These are phyloP conservation scores for Cephonodes hylas DNA, from an alignment of 2,888 invertebrate species.

Conservation along the genomic window DNA sequence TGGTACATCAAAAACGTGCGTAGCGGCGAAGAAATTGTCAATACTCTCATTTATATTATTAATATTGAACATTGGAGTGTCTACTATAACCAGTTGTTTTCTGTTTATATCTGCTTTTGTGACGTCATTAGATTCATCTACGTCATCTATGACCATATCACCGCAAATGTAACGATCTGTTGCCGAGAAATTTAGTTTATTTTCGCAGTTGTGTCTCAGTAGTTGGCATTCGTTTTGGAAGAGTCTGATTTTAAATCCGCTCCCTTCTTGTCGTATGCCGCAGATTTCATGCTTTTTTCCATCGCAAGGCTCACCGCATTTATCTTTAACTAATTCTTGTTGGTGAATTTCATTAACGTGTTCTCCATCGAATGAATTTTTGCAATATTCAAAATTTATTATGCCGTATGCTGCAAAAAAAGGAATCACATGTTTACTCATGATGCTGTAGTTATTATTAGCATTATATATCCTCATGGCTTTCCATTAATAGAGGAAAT, in stretches of 20 bases:
- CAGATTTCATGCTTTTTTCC: conserved; percentile 35
- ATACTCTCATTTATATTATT: conserved; percentile 54
- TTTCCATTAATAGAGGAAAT: too few relatives aligned
- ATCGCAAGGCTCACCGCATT: neutral
- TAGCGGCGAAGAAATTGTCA: conserved; percentile 60
- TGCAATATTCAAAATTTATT: conserved; percentile 48
- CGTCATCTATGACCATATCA: conserved; percentile 19
- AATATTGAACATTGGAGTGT: conserved; percentile 42
- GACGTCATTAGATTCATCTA: conserved; percentile 6
- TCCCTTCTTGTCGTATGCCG: conserved; percentile 47
- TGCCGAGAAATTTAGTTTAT: conserved; percentile 34
- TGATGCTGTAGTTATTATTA: too few relatives aligned
- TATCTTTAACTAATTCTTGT: neutral
- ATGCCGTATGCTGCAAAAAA: conserved; percentile 26
- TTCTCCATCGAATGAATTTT: conserved; percentile 24
- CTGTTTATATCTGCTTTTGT: neutral
- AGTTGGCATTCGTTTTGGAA: conserved; percentile 55
- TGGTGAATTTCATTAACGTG: conserved; percentile 16
- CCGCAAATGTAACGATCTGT: conserved; percentile 54
- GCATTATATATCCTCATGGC: too few relatives aligned
- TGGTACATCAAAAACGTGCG: conserved; percentile 58
- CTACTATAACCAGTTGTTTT: conserved; percentile 39
- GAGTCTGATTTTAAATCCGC: conserved; percentile 50
- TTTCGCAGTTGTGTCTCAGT: conserved; percentile 48
- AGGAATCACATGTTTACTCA: too few relatives aligned